These are phyloP conservation scores for Belonocnema kinseyi DNA, from an alignment of 1,140 invertebrate species.

Conservation along the genomic window DNA sequence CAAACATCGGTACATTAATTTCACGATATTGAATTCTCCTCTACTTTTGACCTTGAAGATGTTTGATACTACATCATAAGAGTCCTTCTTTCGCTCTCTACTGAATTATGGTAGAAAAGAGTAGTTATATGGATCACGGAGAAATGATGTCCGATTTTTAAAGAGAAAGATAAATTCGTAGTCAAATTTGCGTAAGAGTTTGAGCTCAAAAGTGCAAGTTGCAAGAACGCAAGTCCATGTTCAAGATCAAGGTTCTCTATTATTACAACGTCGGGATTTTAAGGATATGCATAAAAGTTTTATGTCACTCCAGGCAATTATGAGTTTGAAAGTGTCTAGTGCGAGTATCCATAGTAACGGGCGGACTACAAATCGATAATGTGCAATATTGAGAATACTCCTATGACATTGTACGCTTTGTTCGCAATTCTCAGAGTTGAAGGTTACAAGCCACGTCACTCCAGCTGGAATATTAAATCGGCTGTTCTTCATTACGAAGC, in stretches of 20 bases:
- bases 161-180: no score
- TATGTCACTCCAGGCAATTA: constrained; percentile 4
- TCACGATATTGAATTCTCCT: background rate
- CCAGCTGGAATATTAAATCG: background rate
- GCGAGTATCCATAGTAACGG: constrained; percentile 7
- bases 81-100: background rate
- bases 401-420: constrained; percentile 13
- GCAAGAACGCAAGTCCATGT: background rate
- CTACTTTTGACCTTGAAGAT: background rate
- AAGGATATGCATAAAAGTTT: background rate
- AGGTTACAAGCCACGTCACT: constrained; percentile 2
- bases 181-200: no score
- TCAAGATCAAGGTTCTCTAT: background rate
- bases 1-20: background rate
- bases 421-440: background rate
- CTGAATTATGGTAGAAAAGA: background rate
- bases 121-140: background rate
- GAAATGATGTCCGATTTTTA: background rate
- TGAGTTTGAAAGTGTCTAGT: background rate
- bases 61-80: background rate
- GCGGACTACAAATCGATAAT: constrained; percentile 1
- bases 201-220: no score
- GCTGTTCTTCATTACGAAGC: no score
- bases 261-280: background rate
- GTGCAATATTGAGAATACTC: constrained; percentile 29